A percentile compares a stretch with the other conserved stretches of the same genome.
Evolutionary conservation across 2,113 vertebrate genomes (phyloP).

Genomic region (Promerops cafer): DNA sequence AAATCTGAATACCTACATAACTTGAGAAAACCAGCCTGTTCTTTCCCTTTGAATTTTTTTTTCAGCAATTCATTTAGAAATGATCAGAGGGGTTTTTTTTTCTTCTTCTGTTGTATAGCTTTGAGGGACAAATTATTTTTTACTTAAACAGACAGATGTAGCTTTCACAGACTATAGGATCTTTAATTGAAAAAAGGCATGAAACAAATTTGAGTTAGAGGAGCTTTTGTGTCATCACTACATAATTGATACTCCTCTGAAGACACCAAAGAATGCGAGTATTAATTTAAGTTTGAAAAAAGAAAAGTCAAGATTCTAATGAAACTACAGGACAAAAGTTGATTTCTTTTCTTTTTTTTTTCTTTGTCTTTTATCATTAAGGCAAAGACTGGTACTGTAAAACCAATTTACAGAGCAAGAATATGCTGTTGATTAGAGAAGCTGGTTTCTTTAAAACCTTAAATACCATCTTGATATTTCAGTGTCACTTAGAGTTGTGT

Average conservation of each 20-base stretch:
- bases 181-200: neutral
- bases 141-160: neutral
- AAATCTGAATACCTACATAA: neutral
- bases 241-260: neutral
- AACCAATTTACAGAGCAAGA: neutral
- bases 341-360: too few species aligned
- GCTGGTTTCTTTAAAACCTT: neutral
- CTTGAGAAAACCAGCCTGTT: neutral
- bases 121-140: conserved; percentile 22
- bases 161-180: neutral
- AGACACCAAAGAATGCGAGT: neutral
- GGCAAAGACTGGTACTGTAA: neutral
- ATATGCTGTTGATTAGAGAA: neutral
- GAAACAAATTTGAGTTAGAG: neutral
- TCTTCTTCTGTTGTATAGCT: neutral
- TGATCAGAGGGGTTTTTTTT: neutral
- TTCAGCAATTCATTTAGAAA: neutral
- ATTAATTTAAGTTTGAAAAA: neutral
- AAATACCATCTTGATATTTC: neutral
- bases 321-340: neutral
- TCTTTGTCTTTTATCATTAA: neutral
- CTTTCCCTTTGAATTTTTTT: neutral
- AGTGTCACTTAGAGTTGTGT: neutral
- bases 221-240: neutral
- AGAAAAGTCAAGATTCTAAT: neutral